phyloP scores from a whole-genome alignment of 2,888 invertebrate genomes.

The Temnothorax ravouxi region DNA sequence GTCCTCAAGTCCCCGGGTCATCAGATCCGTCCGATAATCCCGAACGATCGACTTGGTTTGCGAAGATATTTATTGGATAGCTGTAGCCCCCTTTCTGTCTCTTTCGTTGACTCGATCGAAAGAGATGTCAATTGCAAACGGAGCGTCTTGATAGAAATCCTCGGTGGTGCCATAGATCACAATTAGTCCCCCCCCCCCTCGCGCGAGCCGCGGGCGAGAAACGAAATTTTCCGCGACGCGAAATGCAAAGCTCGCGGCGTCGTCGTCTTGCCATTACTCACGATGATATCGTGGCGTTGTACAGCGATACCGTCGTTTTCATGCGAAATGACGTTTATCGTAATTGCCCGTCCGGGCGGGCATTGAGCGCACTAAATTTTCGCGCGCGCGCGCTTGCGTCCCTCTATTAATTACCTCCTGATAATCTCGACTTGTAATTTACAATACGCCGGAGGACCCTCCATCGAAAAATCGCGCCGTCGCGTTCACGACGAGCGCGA shows the following conservation, averaged over 20 bases:
- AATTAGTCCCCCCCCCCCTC: constrained; percentile 44
- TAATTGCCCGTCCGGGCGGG: constrained; percentile 52
- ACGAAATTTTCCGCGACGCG: constrained; percentile 57
- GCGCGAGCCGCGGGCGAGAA: constrained; percentile 12
- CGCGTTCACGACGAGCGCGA: constrained; percentile 15
- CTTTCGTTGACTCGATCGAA: not conserved
- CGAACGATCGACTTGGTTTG: constrained; percentile 7
- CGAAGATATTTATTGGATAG: not conserved
- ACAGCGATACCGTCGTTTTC: constrained; percentile 55
- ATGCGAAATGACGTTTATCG: constrained; percentile 58
- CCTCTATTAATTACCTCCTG: constrained; percentile 54
- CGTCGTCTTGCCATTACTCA: constrained; percentile 63
- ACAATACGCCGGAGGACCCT: constrained; percentile 55
- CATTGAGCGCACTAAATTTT: constrained; percentile 51
- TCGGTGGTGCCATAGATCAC: constrained; percentile 54
- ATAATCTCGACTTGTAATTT: constrained; percentile 58
- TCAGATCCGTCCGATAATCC: not conserved
- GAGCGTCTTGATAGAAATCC: constrained; percentile 53
- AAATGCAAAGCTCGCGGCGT: constrained; percentile 48
- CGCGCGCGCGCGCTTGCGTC: not conserved
- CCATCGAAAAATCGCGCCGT: constrained; percentile 50
- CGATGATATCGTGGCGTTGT: constrained; percentile 48
- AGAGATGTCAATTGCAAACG: constrained; percentile 16
- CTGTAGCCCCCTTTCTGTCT: not conserved
- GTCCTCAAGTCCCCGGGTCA: not conserved